A percentile compares a stretch with the other conserved stretches of the same genome.
Conservation (phyloP, 1,140 invertebrate species). For the Drosophila arizonae region DNA sequence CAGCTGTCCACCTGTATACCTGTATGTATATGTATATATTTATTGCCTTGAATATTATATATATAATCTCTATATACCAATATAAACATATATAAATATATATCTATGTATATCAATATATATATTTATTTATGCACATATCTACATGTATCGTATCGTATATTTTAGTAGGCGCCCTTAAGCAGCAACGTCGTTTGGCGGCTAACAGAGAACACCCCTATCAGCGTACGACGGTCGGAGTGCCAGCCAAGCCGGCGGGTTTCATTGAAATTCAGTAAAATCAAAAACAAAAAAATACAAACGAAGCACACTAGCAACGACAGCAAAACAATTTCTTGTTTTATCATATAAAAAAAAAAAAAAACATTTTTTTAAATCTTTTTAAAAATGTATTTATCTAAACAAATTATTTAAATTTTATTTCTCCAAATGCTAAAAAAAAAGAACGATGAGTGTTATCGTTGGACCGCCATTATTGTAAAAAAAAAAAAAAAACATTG, state of each 20-base stretch:
- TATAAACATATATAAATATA: constrained; percentile 33
- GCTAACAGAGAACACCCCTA: constrained; percentile 95
- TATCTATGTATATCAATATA: constrained; percentile 18
- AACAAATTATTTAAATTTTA: constrained; percentile 31
- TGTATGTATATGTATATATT: constrained; percentile 55
- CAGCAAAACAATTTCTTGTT: constrained; percentile 24
- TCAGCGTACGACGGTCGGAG: constrained; percentile 92
- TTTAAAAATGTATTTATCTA: constrained; percentile 25
- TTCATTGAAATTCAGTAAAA: constrained; percentile 81
- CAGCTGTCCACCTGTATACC: constrained; percentile 9
- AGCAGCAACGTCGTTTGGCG: constrained; percentile 86
- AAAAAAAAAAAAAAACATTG: constrained; percentile 5
- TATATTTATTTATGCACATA: constrained; percentile 55
- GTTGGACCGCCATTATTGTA: constrained; percentile 13
- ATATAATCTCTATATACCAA: constrained; percentile 43
- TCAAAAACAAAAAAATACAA: constrained; percentile 14
- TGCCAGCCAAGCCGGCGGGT: constrained; percentile 86
- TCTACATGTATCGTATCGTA: constrained; percentile 79
- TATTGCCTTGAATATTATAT: constrained; percentile 42
- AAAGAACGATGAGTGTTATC: constrained; percentile 4
- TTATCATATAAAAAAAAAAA: constrained; percentile 28
- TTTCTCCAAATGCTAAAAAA: constrained; percentile 21
- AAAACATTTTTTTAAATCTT: constrained; percentile 4
- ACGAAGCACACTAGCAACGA: constrained; percentile 2
- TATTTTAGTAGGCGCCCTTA: constrained; percentile 85